Base-by-base conservation (phyloP, 2,888 invertebrate species). In the Trissolcus japonicus region DNA sequence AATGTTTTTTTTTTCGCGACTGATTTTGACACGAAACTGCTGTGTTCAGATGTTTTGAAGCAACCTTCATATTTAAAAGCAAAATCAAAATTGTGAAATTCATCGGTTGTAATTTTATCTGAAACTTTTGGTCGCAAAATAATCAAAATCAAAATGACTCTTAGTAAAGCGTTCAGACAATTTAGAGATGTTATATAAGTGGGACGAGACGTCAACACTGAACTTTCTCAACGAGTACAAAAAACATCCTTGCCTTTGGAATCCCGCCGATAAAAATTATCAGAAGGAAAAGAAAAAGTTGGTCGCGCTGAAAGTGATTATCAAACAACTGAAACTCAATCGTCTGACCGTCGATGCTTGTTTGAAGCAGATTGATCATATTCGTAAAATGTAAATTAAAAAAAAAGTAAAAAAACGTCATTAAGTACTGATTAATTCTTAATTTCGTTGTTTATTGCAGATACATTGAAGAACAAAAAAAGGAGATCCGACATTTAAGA, bases 201-300 rank as follows among this genome's bases (percentile, higher is more conserved):
- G 85, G 85, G 80, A 82, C 21, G 82, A 86, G n/a, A 74, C 76
- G 57, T 66, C 76, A 4, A 81, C 80, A 2, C 61, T 78, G 4
- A 62, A 25, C 4, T 85, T 86, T 56, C 68, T 85, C 21, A 73
- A 66, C 9, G 80, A 79, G 17, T 86, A 85, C 54, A 80, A 81
- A 63, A 82, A 83, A 17, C 61, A 84, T 48, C 82, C 82, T 6
- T 86, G 85, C 19, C 82, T 86, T 1, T 86, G 86, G 85, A 86
- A 86, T 63, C 84, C 82, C 4, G 78, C 79, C 56, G 66, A 83
- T 53, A 63, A 35, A 40, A 51, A 80, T 21, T 86, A 84, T 56
- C 60, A 79, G 16, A 80, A 85, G 56, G 81, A 80, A 16, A 68
- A n/a, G 2, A 79, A 66, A 16, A 85, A 84, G 60, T 76, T 80